Base-by-base conservation (phyloP, 1,140 invertebrate genomes). In the Steinernema khuongi region DNA sequence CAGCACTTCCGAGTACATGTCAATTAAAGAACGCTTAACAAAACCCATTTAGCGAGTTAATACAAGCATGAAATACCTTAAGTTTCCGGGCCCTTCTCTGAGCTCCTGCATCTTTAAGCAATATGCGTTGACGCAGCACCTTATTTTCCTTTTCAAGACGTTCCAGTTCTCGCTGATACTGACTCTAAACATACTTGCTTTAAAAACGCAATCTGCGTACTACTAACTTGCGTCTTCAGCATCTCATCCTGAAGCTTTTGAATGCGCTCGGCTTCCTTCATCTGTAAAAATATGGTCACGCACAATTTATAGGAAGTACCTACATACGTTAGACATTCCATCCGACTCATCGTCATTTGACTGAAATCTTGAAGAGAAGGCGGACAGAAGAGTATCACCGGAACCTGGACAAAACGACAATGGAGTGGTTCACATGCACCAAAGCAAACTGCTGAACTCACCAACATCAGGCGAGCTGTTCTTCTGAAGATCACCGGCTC, bases 1-100 rank as follows among this genome's bases (percentile, higher is more conserved):
- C 72, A 99, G 85, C n/a, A 99, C 94, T 77, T 98, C 93, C 28
- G 94, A 97, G 87, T 99, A 99, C 94, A 99, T 96, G 86, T 99
- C 97, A 81, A 98, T 97, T 1, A 97, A 86, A 0, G 93, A 96
- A 85, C 93, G 94, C 91, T 94, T 85, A 29, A 86, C n/a, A n/a
- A 87, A 85, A 77, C 31, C 28, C 26, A 70, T n/a, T 41, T n/a
- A 41, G 36, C n/a, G n/a, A 11, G 36, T 1, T 1, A 41, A 30
- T 18, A n/a, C n/a, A n/a, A n/a, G n/a, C n/a, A n/a, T n/a, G n/a
- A n/a, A n/a, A n/a, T n/a, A 93, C 91, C 88, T 94, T 96, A 71
- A 95, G 91, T 87, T 92, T 92, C 80, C 91, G 90, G 29, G 88
- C 85, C 32, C 88, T 80, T 50, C 84, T 86, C 43, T 82, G 73